Evolutionary conservation across 92 coral and sea anemone species (phyloP), one percentile per base, ranked within the genome.

Genomic region (Paramuricea clavata): DNA sequence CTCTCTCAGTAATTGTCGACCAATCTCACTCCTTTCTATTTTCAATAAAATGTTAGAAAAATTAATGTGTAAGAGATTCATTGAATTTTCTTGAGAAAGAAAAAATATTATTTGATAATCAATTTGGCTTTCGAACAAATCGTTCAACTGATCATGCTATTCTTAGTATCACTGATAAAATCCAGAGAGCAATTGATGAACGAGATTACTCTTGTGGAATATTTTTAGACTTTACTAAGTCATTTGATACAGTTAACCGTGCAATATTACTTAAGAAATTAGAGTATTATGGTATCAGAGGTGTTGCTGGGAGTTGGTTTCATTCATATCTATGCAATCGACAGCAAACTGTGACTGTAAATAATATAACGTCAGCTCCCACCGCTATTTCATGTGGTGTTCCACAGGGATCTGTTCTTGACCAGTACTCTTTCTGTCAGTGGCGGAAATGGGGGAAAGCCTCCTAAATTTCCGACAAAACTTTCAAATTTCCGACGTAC

Each of bases 331-430:
- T 60, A 31, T 41, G 70, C 42, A 57, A 81, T 34, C 73, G 72
- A 65, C 41, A 27, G 33, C 72, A 65, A 65, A 27, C 41, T 33
- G 72, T 65, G 34, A 15, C 16, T 32, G 23, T 65, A 13, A 32
- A 32, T 27, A 65, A 32, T 65, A 65, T 28, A 27, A 28, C 12
- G 33, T 65, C 72, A 9, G 33, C 17, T 28, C 23, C 41, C 28
- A 17, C 16, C 15, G 10, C 17, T 65, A 32, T 65, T 28, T 65
- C 72, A n/a, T n/a, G n/a, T n/a, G n/a, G n/a, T n/a, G n/a, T n/a
- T n/a, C n/a, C n/a, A n/a, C n/a, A n/a, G n/a, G 81, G 81, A 43
- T 83, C 87, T 28, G 71, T 77, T 80, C 67, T 86, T 57, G 89
- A 71, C 89, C 89, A 16, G 35, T 76, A 42, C 36, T 61, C 32